A percentile compares a stretch with the other conserved stretches of the same genome.
Conservation (phyloP, 1,140 invertebrate species). For the Muscidifurax raptorellus region DNA sequence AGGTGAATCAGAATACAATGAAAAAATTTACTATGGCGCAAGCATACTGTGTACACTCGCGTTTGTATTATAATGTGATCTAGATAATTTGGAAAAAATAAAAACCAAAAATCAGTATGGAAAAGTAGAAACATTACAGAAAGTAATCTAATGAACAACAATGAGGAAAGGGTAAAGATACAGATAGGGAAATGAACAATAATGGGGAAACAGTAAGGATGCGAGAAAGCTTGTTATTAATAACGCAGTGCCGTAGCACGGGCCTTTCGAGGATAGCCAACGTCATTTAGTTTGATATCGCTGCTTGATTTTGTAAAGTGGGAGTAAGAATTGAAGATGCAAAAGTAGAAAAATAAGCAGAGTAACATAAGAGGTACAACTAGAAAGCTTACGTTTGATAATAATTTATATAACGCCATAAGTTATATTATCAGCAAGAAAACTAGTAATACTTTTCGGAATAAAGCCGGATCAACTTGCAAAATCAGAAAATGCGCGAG, state of each 20-base stretch:
- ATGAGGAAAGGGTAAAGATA: not conserved
- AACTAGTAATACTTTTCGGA: constrained; percentile 37
- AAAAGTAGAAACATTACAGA: not conserved
- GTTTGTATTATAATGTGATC: constrained; percentile 21
- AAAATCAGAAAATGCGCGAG: not conserved
- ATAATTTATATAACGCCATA: constrained; percentile 36
- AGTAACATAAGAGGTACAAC: not conserved
- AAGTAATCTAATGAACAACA: not conserved
- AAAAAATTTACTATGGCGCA: constrained; percentile 24
- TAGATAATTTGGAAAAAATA: constrained; percentile 26
- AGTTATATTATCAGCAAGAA: constrained; percentile 15
- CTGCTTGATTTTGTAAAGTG: constrained; percentile 9
- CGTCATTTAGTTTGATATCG: constrained; percentile 35
- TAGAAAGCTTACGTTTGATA: constrained; percentile 29
- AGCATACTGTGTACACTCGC: constrained; percentile 15
- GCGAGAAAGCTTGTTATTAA: constrained; percentile 37
- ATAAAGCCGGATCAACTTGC: not conserved
- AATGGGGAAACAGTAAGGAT: not conserved
- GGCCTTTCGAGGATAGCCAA: constrained; percentile 21
- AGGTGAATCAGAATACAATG: not conserved
- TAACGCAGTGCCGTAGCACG: constrained; percentile 22
- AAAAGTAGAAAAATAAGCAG: not conserved
- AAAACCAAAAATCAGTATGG: not conserved
- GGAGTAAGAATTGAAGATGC: not conserved
- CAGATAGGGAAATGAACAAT: not conserved